A percentile compares a stretch with the other conserved stretches of the same genome.
These are phyloP conservation scores for Pteronura brasiliensis DNA, from an alignment of 2,113 vertebrate genomes.

Conservation along the genomic window DNA sequence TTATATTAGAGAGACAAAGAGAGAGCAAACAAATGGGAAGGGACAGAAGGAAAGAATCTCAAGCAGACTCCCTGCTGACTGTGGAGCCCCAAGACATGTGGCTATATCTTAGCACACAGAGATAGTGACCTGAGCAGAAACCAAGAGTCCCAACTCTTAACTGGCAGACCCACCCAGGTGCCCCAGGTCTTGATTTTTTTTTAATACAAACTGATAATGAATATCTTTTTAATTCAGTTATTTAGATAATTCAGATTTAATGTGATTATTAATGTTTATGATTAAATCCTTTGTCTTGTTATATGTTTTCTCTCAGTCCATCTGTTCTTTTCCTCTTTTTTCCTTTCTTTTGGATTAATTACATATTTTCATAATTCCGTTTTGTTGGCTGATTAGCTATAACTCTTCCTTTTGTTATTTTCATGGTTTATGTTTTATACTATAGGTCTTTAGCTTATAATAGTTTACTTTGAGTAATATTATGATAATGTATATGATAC, in stretches of 20 bases:
- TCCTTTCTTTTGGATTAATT: not conserved
- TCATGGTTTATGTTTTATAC: not conserved
- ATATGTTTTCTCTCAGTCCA: not conserved
- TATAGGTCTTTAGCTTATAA: not conserved
- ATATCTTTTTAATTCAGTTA: not conserved
- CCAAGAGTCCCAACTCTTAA: too few relatives aligned
- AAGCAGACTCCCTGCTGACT: too few relatives aligned
- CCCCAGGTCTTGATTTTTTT: not conserved
- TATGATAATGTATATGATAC: not conserved
- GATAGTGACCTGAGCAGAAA: too few relatives aligned
- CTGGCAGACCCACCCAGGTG: too few relatives aligned
- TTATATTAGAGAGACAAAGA: too few relatives aligned
- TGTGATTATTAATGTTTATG: not conserved
- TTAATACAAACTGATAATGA: not conserved
- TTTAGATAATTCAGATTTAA: not conserved
- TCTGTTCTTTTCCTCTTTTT: not conserved
- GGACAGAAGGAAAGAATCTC: too few relatives aligned
- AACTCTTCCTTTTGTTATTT: not conserved
- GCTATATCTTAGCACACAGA: too few relatives aligned
- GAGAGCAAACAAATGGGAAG: too few relatives aligned
- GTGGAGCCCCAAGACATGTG: too few relatives aligned
- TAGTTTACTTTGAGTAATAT: not conserved
- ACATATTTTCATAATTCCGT: not conserved
- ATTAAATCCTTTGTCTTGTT: not conserved
- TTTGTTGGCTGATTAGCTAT: not conserved